Base-by-base conservation (phyloP, 2,888 invertebrate species). In the Gymnoscelis rufifasciata region DNA sequence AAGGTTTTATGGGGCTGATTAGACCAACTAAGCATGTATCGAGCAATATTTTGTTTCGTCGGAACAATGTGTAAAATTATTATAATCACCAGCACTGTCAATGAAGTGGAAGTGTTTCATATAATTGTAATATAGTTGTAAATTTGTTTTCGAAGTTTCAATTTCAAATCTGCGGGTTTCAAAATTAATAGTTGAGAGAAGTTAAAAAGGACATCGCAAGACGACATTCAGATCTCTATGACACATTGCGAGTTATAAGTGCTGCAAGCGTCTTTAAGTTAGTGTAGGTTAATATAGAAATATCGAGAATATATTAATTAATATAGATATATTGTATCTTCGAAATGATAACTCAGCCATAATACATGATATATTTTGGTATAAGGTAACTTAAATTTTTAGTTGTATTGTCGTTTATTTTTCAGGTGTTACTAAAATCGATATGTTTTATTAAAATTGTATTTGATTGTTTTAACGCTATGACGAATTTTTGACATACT, bases 311-410 rank as follows among this genome's bases (percentile, higher is more conserved):
- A 74, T 78, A 80, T 75, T 70, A 78, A 80, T 75, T 70, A 78
- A 74, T 80, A 83, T 71, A 82, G 70, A 75, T 75, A 70, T 35
- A 76, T 65, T 79, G 78, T 82, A 84, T 83, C 81, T 84, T 82
- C 67, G 74, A 81, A 81, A 76, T 75, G 71, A 78, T 75, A 82
- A 83, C 74, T 77, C 76, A 83, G 87, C 87, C 87, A 88, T 88
- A 88, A 87, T 49, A 48, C 48, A 48, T 86, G 83, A 87, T 84
- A 84, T 87, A 87, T 87, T 88, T 88, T 88, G 87, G 87, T 84
- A 88, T 87, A 86, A 86, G 83, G 68, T 54, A 77, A 75, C 67
- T 67, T 70, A 67, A 71, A 76, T 77, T 71, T 74, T 71, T 79
- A 74, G 75, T 77, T 76, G 54, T 68, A 66, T 64, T 60, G 60